These are phyloP conservation scores for Psylliodes chrysocephalus DNA, from an alignment of 2,888 invertebrate species.

Conservation along the genomic window DNA sequence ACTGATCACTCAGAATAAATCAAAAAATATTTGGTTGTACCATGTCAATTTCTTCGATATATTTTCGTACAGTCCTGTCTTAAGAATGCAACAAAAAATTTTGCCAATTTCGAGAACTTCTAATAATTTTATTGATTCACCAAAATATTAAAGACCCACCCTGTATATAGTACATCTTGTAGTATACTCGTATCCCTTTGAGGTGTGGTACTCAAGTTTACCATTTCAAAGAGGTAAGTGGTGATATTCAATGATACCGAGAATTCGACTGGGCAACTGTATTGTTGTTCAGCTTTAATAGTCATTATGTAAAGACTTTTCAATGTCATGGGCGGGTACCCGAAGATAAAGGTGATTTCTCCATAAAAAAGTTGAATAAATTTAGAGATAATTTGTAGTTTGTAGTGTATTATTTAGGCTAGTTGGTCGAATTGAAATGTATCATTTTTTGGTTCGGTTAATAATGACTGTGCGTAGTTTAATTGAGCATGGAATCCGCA, in stretches of 20 bases:
- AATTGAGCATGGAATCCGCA: constrained; percentile 10
- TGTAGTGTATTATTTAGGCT: constrained; percentile 15
- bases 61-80: no score
- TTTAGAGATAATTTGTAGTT: constrained; percentile 28
- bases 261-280: constrained; percentile 44
- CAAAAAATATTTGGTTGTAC: no score
- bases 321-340: constrained; percentile 57
- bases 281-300: constrained; percentile 60
- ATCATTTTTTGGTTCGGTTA: constrained; percentile 17
- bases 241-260: constrained; percentile 30
- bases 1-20: no score
- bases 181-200: constrained; percentile 53
- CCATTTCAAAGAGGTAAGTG: constrained; percentile 41
- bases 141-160: no score
- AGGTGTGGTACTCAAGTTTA: constrained; percentile 54
- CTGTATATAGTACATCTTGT: constrained; percentile 22
- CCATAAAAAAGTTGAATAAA: constrained; percentile 20
- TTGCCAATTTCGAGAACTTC: no score
- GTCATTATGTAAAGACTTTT: constrained; percentile 62
- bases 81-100: no score
- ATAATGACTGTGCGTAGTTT: constrained; percentile 9
- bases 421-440: constrained; percentile 17
- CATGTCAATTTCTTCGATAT: no score
- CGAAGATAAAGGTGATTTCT: constrained; percentile 23
- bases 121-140: no score